Base-by-base conservation (phyloP, 2,888 invertebrate genomes). In the Osmoderma eremita region DNA sequence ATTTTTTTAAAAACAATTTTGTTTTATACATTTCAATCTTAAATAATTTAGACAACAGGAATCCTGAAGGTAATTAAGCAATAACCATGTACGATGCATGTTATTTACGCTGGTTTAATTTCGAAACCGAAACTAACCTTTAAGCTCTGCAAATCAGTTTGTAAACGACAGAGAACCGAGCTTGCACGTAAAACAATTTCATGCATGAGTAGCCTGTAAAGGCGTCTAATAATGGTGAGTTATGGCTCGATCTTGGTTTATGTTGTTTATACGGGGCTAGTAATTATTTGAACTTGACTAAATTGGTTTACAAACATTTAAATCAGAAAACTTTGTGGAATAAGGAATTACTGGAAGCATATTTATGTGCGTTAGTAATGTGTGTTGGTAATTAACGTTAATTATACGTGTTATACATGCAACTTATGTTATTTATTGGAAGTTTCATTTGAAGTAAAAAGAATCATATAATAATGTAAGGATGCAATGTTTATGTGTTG, bases 121-220 rank as follows among this genome's bases (percentile, higher is more conserved):
- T 8, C 30, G 36, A 36, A 51, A 51, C 10, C 17, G 30, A 30
- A 51, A 49, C 22, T 10, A 20, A 22, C 22, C 18, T 18, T 30
- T 36, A 38, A 38, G 12, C 17, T n/a, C 18, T 18, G 8, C 30
- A 30, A 38, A 30, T 17, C 17, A 36, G 36, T 38, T 12, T 17
- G 18, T 48, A 48, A 48, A 48, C 20, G 17, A 20, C 8, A 20
- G 18, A 48, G 53, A 53, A 53, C 36, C 18, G 36, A 53, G 53
- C 38, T 38, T 53, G 18, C 2, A 4, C 53, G 18, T 17, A 53
- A 36, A 38, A 12, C 38, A 53, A 53, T 53, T 53, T 53, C 53
- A 53, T n/a, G 53, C 53, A 53, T 53, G 53, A 53, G 38, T 53
- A 36, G 36, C 38, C 18, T 12, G 38, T 53, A 53, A 53, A 53